Percentiles rank a stretch among this genome's conserved stretches.
phyloP scores from a whole-genome alignment of 2,797 vertebrate genomes.

The Echeneis naucrates region DNA sequence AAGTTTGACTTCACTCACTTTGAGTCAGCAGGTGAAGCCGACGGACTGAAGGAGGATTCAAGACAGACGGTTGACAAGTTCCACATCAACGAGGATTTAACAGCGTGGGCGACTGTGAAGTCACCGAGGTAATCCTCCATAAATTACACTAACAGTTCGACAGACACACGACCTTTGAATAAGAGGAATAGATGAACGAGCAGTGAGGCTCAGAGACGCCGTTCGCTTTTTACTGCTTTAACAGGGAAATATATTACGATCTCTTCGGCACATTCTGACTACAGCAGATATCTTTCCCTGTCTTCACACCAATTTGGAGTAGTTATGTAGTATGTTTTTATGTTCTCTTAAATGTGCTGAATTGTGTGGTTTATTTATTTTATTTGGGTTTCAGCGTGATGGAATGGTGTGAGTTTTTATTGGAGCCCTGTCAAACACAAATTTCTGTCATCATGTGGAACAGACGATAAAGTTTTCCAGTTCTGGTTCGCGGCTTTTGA shows the following conservation, averaged over 20 bases:
- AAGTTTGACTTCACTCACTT: constrained; percentile 27
- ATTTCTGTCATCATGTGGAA: too few relatives aligned
- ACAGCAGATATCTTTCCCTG: constrained; percentile 10
- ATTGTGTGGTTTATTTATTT: too few relatives aligned
- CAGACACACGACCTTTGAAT: neutral
- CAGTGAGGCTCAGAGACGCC: neutral
- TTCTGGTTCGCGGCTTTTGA: too few relatives aligned
- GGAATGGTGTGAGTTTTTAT: too few relatives aligned
- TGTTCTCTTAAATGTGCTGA: too few relatives aligned
- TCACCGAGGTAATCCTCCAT: neutral
- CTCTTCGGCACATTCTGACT: neutral
- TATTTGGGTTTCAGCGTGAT: too few relatives aligned
- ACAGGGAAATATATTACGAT: neutral
- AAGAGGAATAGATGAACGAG: neutral
- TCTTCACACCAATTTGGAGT: constrained; percentile 1
- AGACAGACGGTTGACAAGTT: constrained; percentile 29
- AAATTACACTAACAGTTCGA: constrained; percentile 7
- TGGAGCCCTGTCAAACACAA: too few relatives aligned
- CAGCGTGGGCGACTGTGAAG: neutral
- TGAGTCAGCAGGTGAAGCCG: constrained; percentile 2
- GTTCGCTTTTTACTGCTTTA: neutral
- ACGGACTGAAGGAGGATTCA: constrained; percentile 17
- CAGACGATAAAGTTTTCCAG: too few relatives aligned
- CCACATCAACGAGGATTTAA: neutral
- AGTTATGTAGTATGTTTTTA: too few relatives aligned